Evolutionary conservation across 2,797 vertebrate species (phyloP).

Genomic region (Ctenochaetus hawaiiensis): DNA sequence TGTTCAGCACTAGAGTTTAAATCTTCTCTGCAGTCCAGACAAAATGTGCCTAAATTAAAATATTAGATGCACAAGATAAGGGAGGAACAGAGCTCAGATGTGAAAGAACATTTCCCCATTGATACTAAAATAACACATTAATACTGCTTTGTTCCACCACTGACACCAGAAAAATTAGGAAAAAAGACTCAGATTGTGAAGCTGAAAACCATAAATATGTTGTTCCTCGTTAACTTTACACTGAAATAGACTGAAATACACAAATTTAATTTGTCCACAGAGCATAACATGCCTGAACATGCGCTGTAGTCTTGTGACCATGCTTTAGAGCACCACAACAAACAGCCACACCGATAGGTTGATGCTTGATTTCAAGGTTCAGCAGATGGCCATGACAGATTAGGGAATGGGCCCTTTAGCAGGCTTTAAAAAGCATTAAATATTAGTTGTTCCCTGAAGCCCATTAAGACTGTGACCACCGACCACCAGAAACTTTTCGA

Average conservation of each 20-base stretch:
- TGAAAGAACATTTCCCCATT: too few relatives aligned
- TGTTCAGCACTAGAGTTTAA: background rate
- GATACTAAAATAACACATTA: too few relatives aligned
- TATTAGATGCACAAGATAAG: too few relatives aligned
- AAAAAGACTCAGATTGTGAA: background rate
- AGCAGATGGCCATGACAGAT: constrained; percentile 47
- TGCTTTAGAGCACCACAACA: constrained; percentile 8
- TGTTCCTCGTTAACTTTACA: background rate
- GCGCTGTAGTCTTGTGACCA: constrained; percentile 43
- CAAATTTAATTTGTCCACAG: background rate
- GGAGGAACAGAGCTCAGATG: too few relatives aligned
- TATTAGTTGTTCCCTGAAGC: constrained; percentile 26
- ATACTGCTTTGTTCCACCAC: background rate
- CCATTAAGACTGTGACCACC: background rate
- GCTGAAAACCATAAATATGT: background rate
- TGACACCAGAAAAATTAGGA: background rate
- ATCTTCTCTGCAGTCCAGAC: background rate
- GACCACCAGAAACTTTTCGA: background rate
- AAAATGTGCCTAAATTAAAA: too few relatives aligned
- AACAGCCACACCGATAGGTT: background rate
- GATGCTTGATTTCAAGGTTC: constrained; percentile 17
- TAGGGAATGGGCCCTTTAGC: background rate
- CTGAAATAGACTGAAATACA: background rate
- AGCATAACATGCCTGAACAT: background rate
- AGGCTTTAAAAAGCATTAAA: constrained; percentile 36